Conservation (phyloP, 1,140 invertebrate species). For the Hyposmocoma kahamanoa region DNA sequence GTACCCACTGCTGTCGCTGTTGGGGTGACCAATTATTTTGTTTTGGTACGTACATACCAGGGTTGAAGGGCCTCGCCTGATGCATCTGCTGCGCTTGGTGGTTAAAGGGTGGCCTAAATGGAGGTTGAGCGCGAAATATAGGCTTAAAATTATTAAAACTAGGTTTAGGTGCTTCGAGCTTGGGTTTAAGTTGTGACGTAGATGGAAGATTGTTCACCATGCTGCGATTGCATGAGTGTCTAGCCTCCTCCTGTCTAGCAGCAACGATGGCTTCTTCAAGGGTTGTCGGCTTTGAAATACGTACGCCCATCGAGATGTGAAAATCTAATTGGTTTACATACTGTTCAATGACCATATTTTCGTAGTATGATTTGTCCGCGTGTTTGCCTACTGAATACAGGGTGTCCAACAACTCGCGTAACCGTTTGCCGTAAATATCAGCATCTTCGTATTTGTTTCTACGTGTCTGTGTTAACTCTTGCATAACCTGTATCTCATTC, state of each 20-base stretch:
- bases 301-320: conserved; percentile 14
- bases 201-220: neutral
- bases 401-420: conserved; percentile 11
- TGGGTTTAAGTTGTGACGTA: neutral
- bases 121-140: neutral
- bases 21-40: neutral
- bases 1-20: neutral
- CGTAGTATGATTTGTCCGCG: conserved; percentile 14
- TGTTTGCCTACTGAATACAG: conserved; percentile 12
- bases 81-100: too few species aligned
- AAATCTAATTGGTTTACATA: conserved; percentile 17
- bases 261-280: conserved; percentile 9
- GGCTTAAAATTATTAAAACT: neutral
- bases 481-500: conserved; percentile 19
- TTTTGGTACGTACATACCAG: too few species aligned
- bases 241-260: conserved; percentile 15
- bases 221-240: neutral
- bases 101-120: neutral
- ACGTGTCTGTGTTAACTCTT: conserved; percentile 11
- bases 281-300: conserved; percentile 13
- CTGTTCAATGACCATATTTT: conserved; percentile 17
- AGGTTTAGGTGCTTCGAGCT: neutral
- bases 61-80: too few species aligned
- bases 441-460: conserved; percentile 11
- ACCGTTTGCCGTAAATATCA: conserved; percentile 13